Percentiles rank a stretch among this genome's conserved stretches.
phyloP scores from a whole-genome alignment of 1,140 invertebrate genomes.

The Potamilus streckersoni region DNA sequence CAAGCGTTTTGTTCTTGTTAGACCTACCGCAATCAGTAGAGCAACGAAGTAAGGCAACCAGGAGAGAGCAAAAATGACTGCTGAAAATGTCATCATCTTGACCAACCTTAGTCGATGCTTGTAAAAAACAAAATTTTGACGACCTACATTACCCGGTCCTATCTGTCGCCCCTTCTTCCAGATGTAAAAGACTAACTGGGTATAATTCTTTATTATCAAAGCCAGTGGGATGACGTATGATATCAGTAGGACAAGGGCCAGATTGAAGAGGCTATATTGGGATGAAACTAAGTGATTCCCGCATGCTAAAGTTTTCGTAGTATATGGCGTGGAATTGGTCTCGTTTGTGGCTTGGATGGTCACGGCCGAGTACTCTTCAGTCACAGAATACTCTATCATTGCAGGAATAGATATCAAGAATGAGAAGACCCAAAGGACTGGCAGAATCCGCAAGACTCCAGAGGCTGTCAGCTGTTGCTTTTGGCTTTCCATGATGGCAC shows the following conservation, averaged over 20 bases:
- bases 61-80: constrained; percentile 41
- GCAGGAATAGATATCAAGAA: constrained; percentile 35
- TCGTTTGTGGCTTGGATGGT: not conserved
- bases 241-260: constrained; percentile 24
- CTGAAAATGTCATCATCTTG: constrained; percentile 47
- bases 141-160: not conserved
- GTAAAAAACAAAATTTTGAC: not conserved
- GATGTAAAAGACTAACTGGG: constrained; percentile 28
- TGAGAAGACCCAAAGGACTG: constrained; percentile 32
- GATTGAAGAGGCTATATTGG: constrained; percentile 27
- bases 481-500: constrained; percentile 28
- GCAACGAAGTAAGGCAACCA: constrained; percentile 51
- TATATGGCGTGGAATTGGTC: constrained; percentile 5
- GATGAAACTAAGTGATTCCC: constrained; percentile 22
- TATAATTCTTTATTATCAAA: constrained; percentile 37
- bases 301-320: constrained; percentile 3
- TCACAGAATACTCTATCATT: constrained; percentile 32
- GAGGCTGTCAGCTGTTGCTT: constrained; percentile 9
- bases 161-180: constrained; percentile 17
- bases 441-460: constrained; percentile 14
- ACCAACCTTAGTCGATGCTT: constrained; percentile 32
- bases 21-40: constrained; percentile 34
- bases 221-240: constrained; percentile 37
- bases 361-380: not conserved
- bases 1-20: not conserved